phyloP scores from a whole-genome alignment of 2,888 invertebrate genomes.

The Hirudinaria manillensis region DNA sequence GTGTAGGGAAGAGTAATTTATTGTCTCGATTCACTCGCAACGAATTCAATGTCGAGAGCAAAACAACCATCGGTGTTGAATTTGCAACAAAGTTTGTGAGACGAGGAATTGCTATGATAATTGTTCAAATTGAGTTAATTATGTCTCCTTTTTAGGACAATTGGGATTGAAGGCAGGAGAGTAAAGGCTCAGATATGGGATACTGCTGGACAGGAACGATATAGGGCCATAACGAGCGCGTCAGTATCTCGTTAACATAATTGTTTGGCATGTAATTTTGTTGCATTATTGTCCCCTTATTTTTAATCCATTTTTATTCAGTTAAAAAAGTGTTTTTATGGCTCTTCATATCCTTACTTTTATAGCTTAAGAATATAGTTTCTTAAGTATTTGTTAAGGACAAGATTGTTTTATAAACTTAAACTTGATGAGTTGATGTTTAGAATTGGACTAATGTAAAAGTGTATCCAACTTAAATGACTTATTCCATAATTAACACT shows the following conservation, averaged over 20 bases:
- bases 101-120: not conserved
- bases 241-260: not conserved
- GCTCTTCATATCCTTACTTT: too few relatives aligned
- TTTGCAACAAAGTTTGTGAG: constrained; percentile 73
- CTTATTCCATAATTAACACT: too few relatives aligned
- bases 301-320: not conserved
- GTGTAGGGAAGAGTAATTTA: constrained; percentile 64
- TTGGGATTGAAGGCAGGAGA: constrained; percentile 23
- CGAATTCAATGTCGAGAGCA: constrained; percentile 94
- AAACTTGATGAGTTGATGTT: too few relatives aligned
- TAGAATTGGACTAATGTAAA: too few relatives aligned
- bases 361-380: too few relatives aligned
- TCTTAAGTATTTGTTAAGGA: too few relatives aligned
- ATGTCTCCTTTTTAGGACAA: constrained; percentile 9
- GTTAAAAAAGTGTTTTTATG: not conserved
- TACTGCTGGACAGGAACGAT: constrained; percentile 32
- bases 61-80: constrained; percentile 68
- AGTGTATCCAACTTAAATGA: too few relatives aligned
- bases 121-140: not conserved
- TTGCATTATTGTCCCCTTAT: not conserved
- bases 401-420: too few relatives aligned
- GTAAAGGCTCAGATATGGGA: constrained; percentile 33
- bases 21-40: constrained; percentile 98
- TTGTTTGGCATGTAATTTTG: not conserved
- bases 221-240: constrained; percentile 34